A percentile compares a stretch with the other conserved stretches of the same genome.
phyloP scores from a whole-genome alignment of 2,113 vertebrate species.

The Junco hyemalis region DNA sequence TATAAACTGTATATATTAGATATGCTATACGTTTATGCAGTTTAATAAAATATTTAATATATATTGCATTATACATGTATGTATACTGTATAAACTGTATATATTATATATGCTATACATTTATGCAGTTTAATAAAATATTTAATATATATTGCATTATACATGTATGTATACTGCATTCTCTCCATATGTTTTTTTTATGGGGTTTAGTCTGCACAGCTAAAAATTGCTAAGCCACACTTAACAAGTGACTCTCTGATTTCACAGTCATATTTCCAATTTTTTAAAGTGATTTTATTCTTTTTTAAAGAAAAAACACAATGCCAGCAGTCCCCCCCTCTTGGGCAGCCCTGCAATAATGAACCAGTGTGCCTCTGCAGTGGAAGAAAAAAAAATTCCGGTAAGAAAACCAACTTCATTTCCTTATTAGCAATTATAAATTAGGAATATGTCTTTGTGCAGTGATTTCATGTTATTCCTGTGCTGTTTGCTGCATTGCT shows the following conservation, averaged over 20 bases:
- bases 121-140: background rate
- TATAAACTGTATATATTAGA: no score
- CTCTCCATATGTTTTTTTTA: rapidly evolving
- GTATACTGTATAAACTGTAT: no score
- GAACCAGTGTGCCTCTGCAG: slow-evolving; percentile 71
- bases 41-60: no score
- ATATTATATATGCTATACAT: background rate
- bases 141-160: background rate
- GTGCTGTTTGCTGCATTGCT: background rate
- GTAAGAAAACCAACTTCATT: slow-evolving; percentile 50
- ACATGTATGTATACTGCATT: background rate
- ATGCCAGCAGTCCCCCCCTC: slow-evolving; percentile 65
- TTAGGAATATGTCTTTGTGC: background rate
- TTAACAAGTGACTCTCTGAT: background rate
- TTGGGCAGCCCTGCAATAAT: slow-evolving; percentile 72
- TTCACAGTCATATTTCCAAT: background rate
- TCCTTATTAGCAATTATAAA: background rate
- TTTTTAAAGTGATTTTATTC: background rate
- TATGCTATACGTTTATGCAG: no score
- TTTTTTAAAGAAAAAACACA: slow-evolving; percentile 74
- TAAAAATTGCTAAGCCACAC: background rate
- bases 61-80: no score
- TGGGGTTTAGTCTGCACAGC: background rate
- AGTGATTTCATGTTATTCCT: background rate
- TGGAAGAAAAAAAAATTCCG: slow-evolving; percentile 75